Evolutionary conservation across 1,140 invertebrate species (phyloP), one percentile per base, ranked within the genome.

Genomic region (Caenorhabditis brenneri): DNA sequence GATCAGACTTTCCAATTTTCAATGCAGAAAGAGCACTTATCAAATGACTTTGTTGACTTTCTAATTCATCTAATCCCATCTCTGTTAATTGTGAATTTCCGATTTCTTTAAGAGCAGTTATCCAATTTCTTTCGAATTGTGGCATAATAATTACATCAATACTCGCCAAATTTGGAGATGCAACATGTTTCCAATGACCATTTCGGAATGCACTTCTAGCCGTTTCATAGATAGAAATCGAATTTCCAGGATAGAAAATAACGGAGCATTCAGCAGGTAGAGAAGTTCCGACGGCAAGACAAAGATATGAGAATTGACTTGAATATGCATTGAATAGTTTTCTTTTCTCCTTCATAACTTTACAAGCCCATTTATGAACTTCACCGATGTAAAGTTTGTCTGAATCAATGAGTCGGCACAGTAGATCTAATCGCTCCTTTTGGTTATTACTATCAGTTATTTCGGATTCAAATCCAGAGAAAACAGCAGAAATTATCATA

Each of bases 381-480:
- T 74, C 65, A 24, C n/a, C n/a, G 12, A 74, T 74, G 36, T 74
- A 74, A 6, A 74, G n/a, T n/a, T 74, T 74, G 29, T 74, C 65
- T 42, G 65, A 74, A 19, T 74, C 65, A 12, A 42, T n/a, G 2
- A 74, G 36, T 24, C 65, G 65, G 24, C 65, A 74, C 29, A 74
- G 3, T 10, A 74, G 1, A 15, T 74, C 65, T 19, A 74, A n/a
- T 19, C 65, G 65, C 24, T 74, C 65, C 16, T 42, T 74, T 15
- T 74, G 65, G 42, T 74, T 74, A 1, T 22, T 22, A 42, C 46
- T 36, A 24, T 74, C n/a, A 9, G 36, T 12, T 22, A 27, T n/a
- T 5, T n/a, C 16, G 12, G 65, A 74, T 7, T 74, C 65, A 24
- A 74, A 74, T 46, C 36, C 65, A 33, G 65, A 74, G 36, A 74